Evolutionary conservation across 2,113 vertebrate species (phyloP), one percentile per base, ranked within the genome.

Genomic region (Passer domesticus): DNA sequence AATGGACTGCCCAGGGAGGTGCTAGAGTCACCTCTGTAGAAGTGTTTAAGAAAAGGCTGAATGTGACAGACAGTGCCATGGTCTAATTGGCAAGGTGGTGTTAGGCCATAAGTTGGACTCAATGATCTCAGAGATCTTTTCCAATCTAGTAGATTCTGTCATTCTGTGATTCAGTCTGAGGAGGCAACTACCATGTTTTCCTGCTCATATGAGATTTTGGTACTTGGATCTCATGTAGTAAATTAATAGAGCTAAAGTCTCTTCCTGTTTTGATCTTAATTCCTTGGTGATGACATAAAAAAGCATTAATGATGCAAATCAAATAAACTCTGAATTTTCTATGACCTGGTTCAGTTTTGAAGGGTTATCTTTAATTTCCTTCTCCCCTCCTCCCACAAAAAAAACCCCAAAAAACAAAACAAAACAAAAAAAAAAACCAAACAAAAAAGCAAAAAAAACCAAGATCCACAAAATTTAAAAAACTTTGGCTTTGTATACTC

Each of bases 11-110:
- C 24, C 35, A 43, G 3, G 16, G 16, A 50, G 7, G 8, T 58
- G 60, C 5, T 49, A 16, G 8, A 30, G 21, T 31, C 20, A 17
- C 20, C 2, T 21, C 16, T 0, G 0, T 11, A 10, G 30, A 58
- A 4, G 3, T 35, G 20, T 25, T 50, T 59, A 25, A 58, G 15
- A 72, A 60, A 60, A 50, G 35, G n/a, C 7, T 25, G 43, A 8
- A 16, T 13, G 5, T 17, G 35, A 11, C 16, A 24, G 19, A 58
- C 19, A 59, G 16, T 43, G 16, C 31, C 13, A 21, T 17, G 7
- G 21, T 50, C 25, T 59, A 27, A 31, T 27, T 67, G 25, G 27
- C 11, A 20, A 31, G 4, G 11, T 35, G 6, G 2, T 59, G 21
- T 22, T 50, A 59, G 37, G 25, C 14, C 13, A 44, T 7, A 37